phyloP scores from a whole-genome alignment of 2,797 vertebrate species.

The Notolabrus celidotus region DNA sequence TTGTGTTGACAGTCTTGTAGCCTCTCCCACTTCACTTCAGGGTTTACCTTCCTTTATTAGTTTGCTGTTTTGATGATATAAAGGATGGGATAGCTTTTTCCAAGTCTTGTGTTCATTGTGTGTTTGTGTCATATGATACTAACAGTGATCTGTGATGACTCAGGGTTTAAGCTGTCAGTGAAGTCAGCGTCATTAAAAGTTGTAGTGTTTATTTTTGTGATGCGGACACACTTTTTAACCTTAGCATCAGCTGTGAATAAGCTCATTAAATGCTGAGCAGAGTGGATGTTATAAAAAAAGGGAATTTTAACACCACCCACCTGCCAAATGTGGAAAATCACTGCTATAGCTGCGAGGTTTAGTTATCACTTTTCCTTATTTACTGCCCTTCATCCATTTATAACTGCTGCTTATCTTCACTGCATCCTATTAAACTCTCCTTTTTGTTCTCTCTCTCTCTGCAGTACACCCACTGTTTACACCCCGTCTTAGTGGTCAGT shows the following conservation, averaged over 20 bases:
- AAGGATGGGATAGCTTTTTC: too few species aligned
- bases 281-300: neutral
- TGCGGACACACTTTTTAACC: too few species aligned
- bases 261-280: neutral
- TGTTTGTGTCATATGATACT: too few species aligned
- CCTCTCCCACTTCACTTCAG: too few species aligned
- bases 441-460: conserved; percentile 18
- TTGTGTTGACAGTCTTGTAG: too few species aligned
- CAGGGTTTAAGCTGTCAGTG: too few species aligned
- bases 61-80: too few species aligned
- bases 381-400: neutral
- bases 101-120: too few species aligned
- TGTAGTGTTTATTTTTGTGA: too few species aligned
- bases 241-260: neutral
- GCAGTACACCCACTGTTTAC: conserved; percentile 56
- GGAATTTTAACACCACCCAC: conserved; percentile 9
- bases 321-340: neutral
- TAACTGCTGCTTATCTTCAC: neutral
- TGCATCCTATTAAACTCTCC: conserved; percentile 1
- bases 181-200: too few species aligned
- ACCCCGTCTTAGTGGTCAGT: conserved; percentile 67
- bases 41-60: too few species aligned
- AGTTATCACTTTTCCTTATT: neutral
- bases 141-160: too few species aligned
- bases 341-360: neutral